phyloP scores from a whole-genome alignment of 2,113 vertebrate genomes.

The Ictalurus punctatus region DNA sequence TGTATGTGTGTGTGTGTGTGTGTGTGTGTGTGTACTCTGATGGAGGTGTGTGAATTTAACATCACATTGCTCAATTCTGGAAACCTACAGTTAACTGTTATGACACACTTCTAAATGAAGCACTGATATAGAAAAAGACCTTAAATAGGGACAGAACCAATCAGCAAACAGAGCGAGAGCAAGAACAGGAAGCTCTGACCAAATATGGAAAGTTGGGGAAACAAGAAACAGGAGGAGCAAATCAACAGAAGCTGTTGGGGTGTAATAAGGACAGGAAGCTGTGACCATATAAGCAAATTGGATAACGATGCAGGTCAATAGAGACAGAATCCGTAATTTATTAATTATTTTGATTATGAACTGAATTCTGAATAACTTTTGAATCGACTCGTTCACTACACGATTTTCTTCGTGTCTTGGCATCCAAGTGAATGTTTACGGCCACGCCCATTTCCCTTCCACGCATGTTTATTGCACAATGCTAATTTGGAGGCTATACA shows the following conservation, averaged over 20 bases:
- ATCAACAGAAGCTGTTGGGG: neutral
- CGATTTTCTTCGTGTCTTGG: neutral
- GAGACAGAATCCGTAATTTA: neutral
- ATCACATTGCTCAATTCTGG: slow-evolving; percentile 10
- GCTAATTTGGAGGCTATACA: neutral
- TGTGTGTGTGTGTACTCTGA: neutral
- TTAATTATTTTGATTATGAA: neutral
- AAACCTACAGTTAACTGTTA: neutral
- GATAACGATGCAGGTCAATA: neutral
- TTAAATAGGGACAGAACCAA: neutral
- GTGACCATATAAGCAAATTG: neutral
- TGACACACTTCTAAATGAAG: accelerated
- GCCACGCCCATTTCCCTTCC: neutral
- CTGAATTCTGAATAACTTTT: neutral
- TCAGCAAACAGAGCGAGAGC: neutral
- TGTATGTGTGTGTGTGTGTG: neutral
- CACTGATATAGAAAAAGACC: neutral
- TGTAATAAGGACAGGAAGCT: neutral
- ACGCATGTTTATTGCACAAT: neutral
- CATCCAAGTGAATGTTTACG: neutral
- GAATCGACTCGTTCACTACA: neutral
- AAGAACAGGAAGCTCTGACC: neutral
- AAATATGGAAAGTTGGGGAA: neutral
- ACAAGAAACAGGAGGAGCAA: no score
- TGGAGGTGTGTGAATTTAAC: neutral